These are phyloP conservation scores for Opisthograptis luteolata DNA, from an alignment of 2,888 invertebrate species.

Conservation along the genomic window DNA sequence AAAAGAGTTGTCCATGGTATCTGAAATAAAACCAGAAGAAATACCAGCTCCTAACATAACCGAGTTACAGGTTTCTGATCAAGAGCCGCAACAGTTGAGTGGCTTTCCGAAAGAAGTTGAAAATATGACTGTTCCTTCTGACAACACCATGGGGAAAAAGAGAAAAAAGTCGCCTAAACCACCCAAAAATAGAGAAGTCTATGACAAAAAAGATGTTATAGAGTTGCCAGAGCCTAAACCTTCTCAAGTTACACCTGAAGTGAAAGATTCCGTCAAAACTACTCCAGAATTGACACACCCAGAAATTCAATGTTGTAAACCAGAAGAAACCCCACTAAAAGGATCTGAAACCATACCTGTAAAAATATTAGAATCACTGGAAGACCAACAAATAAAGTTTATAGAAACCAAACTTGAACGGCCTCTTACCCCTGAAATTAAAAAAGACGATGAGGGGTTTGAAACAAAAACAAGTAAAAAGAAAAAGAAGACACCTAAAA, in stretches of 20 bases:
- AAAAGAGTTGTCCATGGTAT: background rate
- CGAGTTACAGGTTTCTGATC: background rate
- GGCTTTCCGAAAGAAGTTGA: background rate
- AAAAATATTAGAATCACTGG: background rate
- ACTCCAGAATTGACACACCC: background rate
- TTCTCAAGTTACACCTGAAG: background rate
- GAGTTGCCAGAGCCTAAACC: background rate
- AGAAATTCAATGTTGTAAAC: background rate
- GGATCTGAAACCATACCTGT: background rate
- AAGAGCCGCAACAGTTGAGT: background rate
- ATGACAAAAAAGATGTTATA: constrained; percentile 12
- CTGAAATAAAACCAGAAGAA: constrained; percentile 17
- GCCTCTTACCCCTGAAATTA: constrained; percentile 17
- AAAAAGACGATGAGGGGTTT: constrained; percentile 35
- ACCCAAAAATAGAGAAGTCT: constrained; percentile 29
- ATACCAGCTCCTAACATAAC: background rate
- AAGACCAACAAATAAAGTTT: background rate
- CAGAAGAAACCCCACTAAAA: background rate
- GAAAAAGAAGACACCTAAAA: constrained; percentile 51
- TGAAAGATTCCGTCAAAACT: constrained; percentile 1
- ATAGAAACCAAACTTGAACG: constrained; percentile 11
- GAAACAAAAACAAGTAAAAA: constrained; percentile 47
- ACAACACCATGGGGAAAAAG: constrained; percentile 44
- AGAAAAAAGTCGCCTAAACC: constrained; percentile 47
- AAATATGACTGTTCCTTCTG: constrained; percentile 25